Conservation (phyloP, 2,888 invertebrate genomes). For the Podotricha telesiphe region DNA sequence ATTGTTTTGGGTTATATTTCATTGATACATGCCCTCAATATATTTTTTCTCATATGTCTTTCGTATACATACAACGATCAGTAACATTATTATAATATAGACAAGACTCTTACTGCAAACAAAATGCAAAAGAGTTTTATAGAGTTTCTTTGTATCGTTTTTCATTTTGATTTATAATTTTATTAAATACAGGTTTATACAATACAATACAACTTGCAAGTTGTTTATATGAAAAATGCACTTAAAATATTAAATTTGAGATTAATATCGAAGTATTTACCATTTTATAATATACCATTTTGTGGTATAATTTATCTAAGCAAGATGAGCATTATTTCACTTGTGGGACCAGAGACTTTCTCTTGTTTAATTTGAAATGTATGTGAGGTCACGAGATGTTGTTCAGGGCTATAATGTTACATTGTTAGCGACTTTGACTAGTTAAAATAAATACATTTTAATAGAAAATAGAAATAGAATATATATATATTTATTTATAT, state of each 20-base stretch:
- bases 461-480: too few relatives aligned
- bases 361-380: slow-evolving; percentile 35
- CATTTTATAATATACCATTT: slow-evolving; percentile 5
- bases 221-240: neutral
- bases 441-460: slow-evolving; percentile 14
- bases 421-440: slow-evolving; percentile 23
- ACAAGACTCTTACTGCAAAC: too few relatives aligned
- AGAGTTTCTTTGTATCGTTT: too few relatives aligned
- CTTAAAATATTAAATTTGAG: neutral
- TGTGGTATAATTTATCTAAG: neutral
- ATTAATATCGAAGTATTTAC: neutral
- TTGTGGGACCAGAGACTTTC: slow-evolving; percentile 40
- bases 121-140: too few relatives aligned
- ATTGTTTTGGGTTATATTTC: too few relatives aligned
- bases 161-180: too few relatives aligned
- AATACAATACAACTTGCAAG: neutral
- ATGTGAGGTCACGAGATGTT: slow-evolving; percentile 27
- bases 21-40: too few relatives aligned
- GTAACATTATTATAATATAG: too few relatives aligned
- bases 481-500: too few relatives aligned
- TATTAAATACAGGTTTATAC: too few relatives aligned
- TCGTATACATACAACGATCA: too few relatives aligned
- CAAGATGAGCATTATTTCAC: slow-evolving; percentile 33
- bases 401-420: slow-evolving; percentile 41
- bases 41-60: too few relatives aligned